Evolutionary conservation across 2,888 invertebrate genomes (phyloP), one percentile per base, ranked within the genome.

Genomic region (Aphodius sticticus): DNA sequence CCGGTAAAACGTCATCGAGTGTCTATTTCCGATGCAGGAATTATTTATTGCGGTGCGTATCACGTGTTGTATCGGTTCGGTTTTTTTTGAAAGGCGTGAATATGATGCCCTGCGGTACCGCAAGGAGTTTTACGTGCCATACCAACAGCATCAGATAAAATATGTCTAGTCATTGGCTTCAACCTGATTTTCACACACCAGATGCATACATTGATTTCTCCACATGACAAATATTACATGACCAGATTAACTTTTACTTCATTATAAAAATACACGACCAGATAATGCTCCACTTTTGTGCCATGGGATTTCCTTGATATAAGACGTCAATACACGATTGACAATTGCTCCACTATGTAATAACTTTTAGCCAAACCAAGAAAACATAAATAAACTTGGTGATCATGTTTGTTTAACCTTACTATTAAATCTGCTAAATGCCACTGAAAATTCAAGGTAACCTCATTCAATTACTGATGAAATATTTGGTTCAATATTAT

Each of bases 221-320:
- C 53, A 5, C 53, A 53, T 53, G 53, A 53, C 9, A 9, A 53
- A 53, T 53, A 53, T 53, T 53, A 53, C 53, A 53, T 53, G 53
- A 53, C 53, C 53, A 53, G 53, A 53, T 53, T 53, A 53, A 53
- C 53, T 53, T 53, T 53, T 53, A 53, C 53, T 53, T 53, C 53
- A 53, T 53, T 53, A 53, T 7, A 53, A 12, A 53, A 7, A 53
- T 53, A 26, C 26, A 26, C 26, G 26, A 26, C 26, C 26, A 26
- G 26, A 26, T 26, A 26, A 26, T 26, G 26, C 26, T 26, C 26
- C 26, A 26, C 26, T 26, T 26, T 26, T 26, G 3, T 3, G 26
- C 26, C 53, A 53, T 53, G 53, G 53, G 12, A 53, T 53, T 53
- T 53, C 53, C 53, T 38, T 53, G 53, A 12, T 7, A 12, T 7